Conservation (phyloP, 2,888 invertebrate genomes). For the Drepana falcataria region DNA sequence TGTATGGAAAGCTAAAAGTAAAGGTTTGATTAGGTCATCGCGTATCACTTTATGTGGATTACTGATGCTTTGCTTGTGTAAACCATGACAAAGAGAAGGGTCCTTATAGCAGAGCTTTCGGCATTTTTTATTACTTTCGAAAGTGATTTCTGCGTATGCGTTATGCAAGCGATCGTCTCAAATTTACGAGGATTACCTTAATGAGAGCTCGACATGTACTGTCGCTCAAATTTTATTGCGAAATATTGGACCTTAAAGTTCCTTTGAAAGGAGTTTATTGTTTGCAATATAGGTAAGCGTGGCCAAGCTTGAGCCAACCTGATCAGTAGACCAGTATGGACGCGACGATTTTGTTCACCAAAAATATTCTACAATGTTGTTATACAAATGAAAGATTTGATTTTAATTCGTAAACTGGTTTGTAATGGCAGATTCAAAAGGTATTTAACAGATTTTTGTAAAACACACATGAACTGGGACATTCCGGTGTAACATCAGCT, state of each 20-base stretch:
- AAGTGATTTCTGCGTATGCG: constrained; percentile 51
- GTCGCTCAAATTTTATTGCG: constrained; percentile 12
- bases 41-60: too few relatives aligned
- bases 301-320: not conserved
- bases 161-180: constrained; percentile 42
- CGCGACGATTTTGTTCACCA: not conserved
- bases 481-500: too few relatives aligned
- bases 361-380: not conserved
- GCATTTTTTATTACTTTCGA: constrained; percentile 62
- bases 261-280: not conserved
- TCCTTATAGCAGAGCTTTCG: constrained; percentile 28
- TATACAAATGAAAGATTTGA: too few relatives aligned
- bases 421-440: too few relatives aligned
- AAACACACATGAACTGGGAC: too few relatives aligned
- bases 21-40: too few relatives aligned
- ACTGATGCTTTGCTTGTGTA: not conserved
- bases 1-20: too few relatives aligned
- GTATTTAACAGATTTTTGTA: too few relatives aligned
- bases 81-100: constrained; percentile 35
- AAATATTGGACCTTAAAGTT: not conserved
- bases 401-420: too few relatives aligned
- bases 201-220: constrained; percentile 31
- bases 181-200: constrained; percentile 47
- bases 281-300: not conserved
- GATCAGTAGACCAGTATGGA: not conserved